Base-by-base conservation (phyloP, 64 coral and sea anemone genomes). In the Stylophora pistillata region DNA sequence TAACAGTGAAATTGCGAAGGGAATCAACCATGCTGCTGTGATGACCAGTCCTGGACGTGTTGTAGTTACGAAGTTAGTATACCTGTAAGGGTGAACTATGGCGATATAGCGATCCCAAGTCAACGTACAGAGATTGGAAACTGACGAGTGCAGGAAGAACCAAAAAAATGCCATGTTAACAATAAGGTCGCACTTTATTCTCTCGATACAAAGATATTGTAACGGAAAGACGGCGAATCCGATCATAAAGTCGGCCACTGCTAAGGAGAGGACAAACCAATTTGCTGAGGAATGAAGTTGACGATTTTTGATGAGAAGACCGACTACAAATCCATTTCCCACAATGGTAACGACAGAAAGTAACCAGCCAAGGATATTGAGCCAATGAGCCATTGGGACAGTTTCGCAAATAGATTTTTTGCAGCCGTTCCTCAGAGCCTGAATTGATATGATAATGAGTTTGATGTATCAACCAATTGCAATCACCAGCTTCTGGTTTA, bases 91-190 rank as follows among this genome's bases (percentile, higher is more conserved):
- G 13, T 81, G 78, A 18, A 62, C 56, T 2, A 81, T 34, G 62
- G 78, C 78, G 28, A 62, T 20, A 57, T 81, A 81, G 20, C 78
- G 78, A 81, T 81, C 78, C 28, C 57, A 81, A 29, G 78, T 81
- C 32, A 81, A 81, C 4, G 62, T 33, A 54, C 78, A 81, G 15
- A 81, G 78, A 81, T 81, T 81, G 23, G 53, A 11, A 17, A 81
- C 78, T 59, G 78, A 81, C 13, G 78, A 81, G 37, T 62, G 57
- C 3, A 81, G 78, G 12, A 81, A 81, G 57, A 55, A 81, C 56
- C 62, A 81, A 13, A 81, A 61, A 28, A 81, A 20, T 18, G 57
- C 21, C 78, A 27, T 33, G 32, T 27, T 13, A 32, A 81, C 30
- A 3, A 29, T 18, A 16, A n/a, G 29, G 53, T 62, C 32, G 3